Percentiles rank a stretch among this genome's conserved stretches.
Conservation (phyloP, 2,113 vertebrate genomes). For the Cricetomys ansorgei region DNA sequence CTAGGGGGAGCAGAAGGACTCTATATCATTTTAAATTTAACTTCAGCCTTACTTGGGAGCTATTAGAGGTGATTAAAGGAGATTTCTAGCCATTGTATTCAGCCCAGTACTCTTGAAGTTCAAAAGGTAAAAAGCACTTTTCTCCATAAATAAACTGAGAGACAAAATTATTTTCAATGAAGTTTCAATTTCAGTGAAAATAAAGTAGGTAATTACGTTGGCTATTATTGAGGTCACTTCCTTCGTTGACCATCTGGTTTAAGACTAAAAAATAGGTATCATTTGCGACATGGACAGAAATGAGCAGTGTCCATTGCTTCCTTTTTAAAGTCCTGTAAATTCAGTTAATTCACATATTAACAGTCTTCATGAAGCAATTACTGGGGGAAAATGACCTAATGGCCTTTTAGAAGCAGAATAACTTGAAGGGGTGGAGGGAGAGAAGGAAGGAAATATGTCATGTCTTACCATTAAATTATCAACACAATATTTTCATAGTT, state of each 20-base stretch:
- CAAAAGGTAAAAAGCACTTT: constrained; percentile 79
- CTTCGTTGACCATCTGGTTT: constrained; percentile 71
- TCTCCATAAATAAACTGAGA: constrained; percentile 74
- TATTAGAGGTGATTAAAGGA: constrained; percentile 67
- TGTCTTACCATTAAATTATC: not conserved
- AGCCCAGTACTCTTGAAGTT: constrained; percentile 69
- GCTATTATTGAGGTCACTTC: constrained; percentile 68
- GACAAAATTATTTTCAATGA: constrained; percentile 79
- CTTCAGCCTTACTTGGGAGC: constrained; percentile 52
- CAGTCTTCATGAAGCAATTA: constrained; percentile 42
- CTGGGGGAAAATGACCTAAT: not conserved
- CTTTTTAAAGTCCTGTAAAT: constrained; percentile 59
- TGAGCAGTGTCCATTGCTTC: constrained; percentile 40
- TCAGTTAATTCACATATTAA: constrained; percentile 67
- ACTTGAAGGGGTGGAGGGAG: not conserved
- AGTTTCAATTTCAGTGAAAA: constrained; percentile 78
- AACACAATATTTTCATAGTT: not conserved
- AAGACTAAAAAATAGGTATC: constrained; percentile 68
- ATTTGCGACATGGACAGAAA: constrained; percentile 70
- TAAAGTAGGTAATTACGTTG: constrained; percentile 73
- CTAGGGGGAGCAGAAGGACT: constrained; percentile 42
- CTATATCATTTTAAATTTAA: constrained; percentile 68
- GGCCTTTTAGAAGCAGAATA: constrained; percentile 45
- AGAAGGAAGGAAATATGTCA: not conserved
- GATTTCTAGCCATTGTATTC: constrained; percentile 46